These are phyloP conservation scores for Aphelocoma californica DNA, from an alignment of 2,797 vertebrate genomes.

Conservation along the genomic window DNA sequence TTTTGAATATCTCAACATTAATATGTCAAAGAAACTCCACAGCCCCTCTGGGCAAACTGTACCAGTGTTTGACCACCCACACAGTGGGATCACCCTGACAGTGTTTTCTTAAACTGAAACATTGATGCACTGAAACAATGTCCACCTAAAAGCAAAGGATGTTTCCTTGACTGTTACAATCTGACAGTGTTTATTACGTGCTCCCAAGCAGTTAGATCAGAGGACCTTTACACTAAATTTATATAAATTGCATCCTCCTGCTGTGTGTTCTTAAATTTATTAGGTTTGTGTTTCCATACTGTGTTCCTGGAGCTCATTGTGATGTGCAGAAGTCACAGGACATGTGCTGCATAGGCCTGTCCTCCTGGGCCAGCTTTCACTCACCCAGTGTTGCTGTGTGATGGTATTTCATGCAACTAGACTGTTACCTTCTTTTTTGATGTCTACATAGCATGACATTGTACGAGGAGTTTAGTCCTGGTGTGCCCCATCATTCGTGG, in stretches of 20 bases:
- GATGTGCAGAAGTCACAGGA: background rate
- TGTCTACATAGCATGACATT: background rate
- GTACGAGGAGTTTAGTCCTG: background rate
- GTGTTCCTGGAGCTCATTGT: background rate
- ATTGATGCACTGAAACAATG: background rate
- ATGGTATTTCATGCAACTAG: background rate
- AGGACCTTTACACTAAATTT: background rate
- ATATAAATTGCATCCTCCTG: background rate
- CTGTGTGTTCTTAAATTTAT: background rate
- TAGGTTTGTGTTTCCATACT: background rate
- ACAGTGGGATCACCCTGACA: background rate
- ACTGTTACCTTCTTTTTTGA: background rate
- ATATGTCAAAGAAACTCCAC: background rate
- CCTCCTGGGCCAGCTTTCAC: background rate
- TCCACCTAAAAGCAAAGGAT: background rate
- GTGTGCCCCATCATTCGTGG: background rate
- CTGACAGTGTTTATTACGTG: background rate
- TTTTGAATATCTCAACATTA: background rate
- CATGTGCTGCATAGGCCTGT: background rate
- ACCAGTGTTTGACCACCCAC: background rate
- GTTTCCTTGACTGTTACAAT: background rate
- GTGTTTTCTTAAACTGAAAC: background rate
- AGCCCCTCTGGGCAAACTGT: background rate
- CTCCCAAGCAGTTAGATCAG: background rate
- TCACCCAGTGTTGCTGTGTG: background rate